phyloP scores from a whole-genome alignment of 2,797 vertebrate genomes.

The Morus bassanus region DNA sequence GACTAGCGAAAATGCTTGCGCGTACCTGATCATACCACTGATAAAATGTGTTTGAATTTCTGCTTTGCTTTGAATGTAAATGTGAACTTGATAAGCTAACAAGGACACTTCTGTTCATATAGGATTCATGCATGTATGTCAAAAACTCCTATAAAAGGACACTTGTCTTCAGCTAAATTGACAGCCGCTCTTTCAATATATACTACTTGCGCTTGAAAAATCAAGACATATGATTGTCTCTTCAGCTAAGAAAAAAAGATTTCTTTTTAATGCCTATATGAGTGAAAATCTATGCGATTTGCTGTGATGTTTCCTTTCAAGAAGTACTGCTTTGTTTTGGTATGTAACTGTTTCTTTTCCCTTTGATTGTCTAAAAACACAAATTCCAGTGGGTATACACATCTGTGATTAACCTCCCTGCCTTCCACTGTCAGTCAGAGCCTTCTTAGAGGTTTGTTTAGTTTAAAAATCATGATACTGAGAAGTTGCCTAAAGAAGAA shows the following conservation, averaged over 20 bases:
- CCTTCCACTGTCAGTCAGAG: conserved; percentile 4
- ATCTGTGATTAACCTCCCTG: neutral
- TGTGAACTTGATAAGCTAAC: neutral
- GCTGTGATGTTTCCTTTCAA: conserved; percentile 26
- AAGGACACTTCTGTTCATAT: neutral
- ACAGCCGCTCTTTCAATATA: neutral
- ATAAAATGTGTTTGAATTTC: neutral
- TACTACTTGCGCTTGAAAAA: neutral
- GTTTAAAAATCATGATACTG: neutral
- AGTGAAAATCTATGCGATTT: conserved; percentile 1
- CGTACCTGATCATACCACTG: neutral
- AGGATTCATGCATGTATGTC: neutral
- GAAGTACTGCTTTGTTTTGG: conserved; percentile 3
- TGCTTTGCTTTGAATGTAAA: neutral
- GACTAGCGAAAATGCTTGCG: accelerated
- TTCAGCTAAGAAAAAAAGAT: neutral
- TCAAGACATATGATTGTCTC: neutral
- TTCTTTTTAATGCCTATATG: neutral
- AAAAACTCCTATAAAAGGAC: conserved; percentile 16
- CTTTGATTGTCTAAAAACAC: neutral
- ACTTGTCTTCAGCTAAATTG: neutral
- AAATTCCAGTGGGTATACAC: neutral
- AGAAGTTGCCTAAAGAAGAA: neutral
- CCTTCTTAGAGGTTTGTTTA: neutral
- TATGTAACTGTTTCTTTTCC: neutral